A percentile compares a stretch with the other conserved stretches of the same genome.
Evolutionary conservation across 2,888 invertebrate genomes (phyloP).

Genomic region (Acleris sparsana): DNA sequence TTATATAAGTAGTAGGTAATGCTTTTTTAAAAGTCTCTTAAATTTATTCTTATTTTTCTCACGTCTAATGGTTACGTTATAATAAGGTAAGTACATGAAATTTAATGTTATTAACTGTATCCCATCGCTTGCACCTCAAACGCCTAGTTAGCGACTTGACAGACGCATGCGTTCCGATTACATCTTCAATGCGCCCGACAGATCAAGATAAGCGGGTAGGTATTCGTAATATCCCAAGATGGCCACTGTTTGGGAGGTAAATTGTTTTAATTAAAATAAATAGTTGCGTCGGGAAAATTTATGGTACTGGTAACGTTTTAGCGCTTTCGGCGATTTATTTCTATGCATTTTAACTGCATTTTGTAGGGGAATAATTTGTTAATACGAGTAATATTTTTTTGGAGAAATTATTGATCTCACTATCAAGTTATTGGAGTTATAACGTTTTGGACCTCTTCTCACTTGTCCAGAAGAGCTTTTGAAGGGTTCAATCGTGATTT

Average conservation of each 20-base stretch:
- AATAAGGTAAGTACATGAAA: background rate
- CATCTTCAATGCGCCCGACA: conserved; percentile 47
- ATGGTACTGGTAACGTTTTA: conserved; percentile 18
- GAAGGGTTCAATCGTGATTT: too few relatives aligned
- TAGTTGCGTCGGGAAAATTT: conserved; percentile 39
- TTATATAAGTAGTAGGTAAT: too few relatives aligned
- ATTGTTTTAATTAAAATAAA: conserved; percentile 44
- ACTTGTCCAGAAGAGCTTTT: too few relatives aligned
- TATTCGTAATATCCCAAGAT: conserved; percentile 35
- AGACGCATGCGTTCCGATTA: conserved; percentile 48
- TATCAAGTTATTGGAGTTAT: too few relatives aligned
- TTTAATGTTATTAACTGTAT: background rate
- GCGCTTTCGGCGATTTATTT: conserved; percentile 11
- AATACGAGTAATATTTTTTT: too few relatives aligned
- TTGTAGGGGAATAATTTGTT: background rate
- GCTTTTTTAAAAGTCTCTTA: too few relatives aligned
- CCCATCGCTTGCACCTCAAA: conserved; percentile 21
- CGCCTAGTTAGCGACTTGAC: conserved; percentile 43
- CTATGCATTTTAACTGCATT: background rate
- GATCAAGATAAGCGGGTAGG: conserved; percentile 43
- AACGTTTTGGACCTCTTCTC: too few relatives aligned
- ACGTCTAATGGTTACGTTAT: too few relatives aligned
- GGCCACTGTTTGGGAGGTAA: conserved; percentile 32
- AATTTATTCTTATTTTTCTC: too few relatives aligned
- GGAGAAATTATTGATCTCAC: too few relatives aligned